Evolutionary conservation across 2,888 invertebrate genomes (phyloP).

Genomic region (Synergus umbraculus): DNA sequence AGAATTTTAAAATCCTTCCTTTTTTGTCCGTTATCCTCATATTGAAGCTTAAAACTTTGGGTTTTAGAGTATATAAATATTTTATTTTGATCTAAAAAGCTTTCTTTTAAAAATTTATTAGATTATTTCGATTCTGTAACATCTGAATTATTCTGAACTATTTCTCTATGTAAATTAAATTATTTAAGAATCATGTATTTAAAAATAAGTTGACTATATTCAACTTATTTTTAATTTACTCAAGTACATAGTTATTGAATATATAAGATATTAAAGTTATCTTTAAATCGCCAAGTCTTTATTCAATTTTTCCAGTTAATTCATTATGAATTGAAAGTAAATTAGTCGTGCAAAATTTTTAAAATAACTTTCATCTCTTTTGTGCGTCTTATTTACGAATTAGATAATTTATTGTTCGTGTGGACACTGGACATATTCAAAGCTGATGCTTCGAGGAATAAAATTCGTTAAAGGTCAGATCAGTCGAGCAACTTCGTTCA

Average conservation of each 20-base stretch:
- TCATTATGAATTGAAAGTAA: background rate
- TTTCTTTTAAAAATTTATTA: background rate
- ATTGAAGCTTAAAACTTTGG: background rate
- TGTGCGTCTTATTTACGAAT: background rate
- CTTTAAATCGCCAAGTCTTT: background rate
- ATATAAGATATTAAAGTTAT: no score
- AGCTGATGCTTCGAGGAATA: background rate
- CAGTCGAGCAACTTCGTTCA: background rate
- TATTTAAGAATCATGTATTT: no score
- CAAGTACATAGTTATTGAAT: no score
- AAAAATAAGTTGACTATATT: no score
- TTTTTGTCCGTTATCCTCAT: background rate
- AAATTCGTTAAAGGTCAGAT: background rate
- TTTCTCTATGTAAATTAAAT: no score
- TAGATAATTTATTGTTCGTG: background rate
- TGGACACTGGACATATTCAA: background rate
- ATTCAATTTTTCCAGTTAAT: background rate
- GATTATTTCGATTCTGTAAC: background rate
- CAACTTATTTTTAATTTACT: no score
- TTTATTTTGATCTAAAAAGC: background rate
- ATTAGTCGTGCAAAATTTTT: background rate
- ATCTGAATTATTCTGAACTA: no score
- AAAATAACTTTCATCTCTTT: background rate
- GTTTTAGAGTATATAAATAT: background rate
- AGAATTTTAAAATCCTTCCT: constrained; percentile 55